Percentiles rank a stretch among this genome's conserved stretches.
phyloP scores from a whole-genome alignment of 2,888 invertebrate species.

The Acleris emargana region DNA sequence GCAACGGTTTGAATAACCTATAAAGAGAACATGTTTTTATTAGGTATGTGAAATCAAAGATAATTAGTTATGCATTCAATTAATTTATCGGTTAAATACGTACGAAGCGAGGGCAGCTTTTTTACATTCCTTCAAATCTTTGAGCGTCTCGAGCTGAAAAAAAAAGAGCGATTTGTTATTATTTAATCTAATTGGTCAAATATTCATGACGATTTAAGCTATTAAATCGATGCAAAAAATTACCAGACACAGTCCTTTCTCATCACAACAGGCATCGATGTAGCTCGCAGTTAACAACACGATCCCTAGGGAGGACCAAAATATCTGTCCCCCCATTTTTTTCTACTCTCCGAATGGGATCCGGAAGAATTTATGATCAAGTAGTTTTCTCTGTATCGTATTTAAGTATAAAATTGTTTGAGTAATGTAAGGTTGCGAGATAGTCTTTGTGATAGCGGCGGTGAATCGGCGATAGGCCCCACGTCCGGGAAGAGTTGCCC shows the following conservation, averaged over 20 bases:
- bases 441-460: constrained; percentile 35
- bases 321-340: constrained; percentile 65
- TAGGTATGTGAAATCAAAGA: not conserved
- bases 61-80: not conserved
- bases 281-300: constrained; percentile 55
- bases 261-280: constrained; percentile 65
- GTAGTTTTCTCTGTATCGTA: constrained; percentile 31
- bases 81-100: constrained; percentile 46
- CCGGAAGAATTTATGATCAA: constrained; percentile 42
- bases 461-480: constrained; percentile 33
- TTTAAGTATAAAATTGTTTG: constrained; percentile 36
- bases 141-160: constrained; percentile 69
- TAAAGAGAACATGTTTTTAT: constrained; percentile 41
- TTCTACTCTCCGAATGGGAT: constrained; percentile 38
- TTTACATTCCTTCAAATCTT: constrained; percentile 74
- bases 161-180: constrained; percentile 16
- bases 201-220: not conserved
- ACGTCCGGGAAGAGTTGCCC: constrained; percentile 18
- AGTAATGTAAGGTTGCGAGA: constrained; percentile 39
- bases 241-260: constrained; percentile 73
- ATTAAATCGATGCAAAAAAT: constrained; percentile 20
- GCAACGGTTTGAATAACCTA: constrained; percentile 70
- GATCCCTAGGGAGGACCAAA: constrained; percentile 70
- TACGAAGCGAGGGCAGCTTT: constrained; percentile 68
- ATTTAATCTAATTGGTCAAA: not conserved